phyloP scores from a whole-genome alignment of 2,113 vertebrate species.

The Chamaea fasciata region DNA sequence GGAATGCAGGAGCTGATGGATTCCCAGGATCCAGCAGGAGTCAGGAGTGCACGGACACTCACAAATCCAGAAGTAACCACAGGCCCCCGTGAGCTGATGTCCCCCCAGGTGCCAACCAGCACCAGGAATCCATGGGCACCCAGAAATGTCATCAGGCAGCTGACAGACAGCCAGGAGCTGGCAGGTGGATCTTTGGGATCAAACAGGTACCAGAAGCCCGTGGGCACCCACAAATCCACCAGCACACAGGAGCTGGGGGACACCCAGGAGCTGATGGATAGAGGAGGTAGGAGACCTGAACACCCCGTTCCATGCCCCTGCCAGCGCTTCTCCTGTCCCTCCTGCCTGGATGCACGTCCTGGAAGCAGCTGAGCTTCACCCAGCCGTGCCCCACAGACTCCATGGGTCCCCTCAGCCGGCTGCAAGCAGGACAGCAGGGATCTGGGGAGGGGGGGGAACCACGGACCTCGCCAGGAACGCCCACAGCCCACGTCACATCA shows the following conservation, averaged over 20 bases:
- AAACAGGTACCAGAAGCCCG: accelerated
- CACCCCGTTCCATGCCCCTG: accelerated
- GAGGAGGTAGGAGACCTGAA: neutral
- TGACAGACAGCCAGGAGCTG: neutral
- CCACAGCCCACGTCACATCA: neutral
- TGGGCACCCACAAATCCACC: neutral
- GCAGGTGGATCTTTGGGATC: neutral
- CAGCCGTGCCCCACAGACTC: neutral
- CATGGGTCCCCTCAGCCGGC: accelerated
- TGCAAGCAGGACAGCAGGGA: accelerated
- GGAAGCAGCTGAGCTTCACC: neutral
- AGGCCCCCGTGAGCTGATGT: neutral
- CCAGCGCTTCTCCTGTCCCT: too few species aligned
- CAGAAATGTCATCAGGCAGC: neutral
- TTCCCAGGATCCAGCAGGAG: neutral
- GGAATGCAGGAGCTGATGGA: neutral
- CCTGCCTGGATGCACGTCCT: neutral
- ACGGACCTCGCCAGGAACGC: neutral
- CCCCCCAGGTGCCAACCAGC: neutral
- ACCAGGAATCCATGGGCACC: neutral
- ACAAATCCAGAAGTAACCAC: neutral
- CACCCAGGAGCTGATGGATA: neutral
- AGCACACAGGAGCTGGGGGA: neutral
- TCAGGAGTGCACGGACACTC: neutral
- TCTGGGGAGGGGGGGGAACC: neutral